These are phyloP conservation scores for Notospermus geniculatus DNA, from an alignment of 1,140 invertebrate species.

Conservation along the genomic window DNA sequence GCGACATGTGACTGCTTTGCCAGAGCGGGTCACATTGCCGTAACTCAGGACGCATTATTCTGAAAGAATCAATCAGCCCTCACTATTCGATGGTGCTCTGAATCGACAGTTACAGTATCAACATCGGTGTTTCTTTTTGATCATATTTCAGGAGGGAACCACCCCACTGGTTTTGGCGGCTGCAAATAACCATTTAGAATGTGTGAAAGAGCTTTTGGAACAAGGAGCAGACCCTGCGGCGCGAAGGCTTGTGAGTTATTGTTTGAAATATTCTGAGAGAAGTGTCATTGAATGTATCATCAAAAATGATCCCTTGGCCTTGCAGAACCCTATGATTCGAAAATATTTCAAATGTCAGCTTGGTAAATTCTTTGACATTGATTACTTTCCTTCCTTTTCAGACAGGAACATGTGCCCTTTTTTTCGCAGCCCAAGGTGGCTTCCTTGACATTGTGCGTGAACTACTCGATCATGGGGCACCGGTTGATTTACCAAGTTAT, in stretches of 20 bases:
- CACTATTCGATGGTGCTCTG: too few species aligned
- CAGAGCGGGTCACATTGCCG: too few species aligned
- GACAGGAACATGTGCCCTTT: conserved; percentile 87
- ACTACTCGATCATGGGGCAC: conserved; percentile 73
- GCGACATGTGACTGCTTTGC: too few species aligned
- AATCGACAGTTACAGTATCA: too few species aligned
- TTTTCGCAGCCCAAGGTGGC: conserved; percentile 88
- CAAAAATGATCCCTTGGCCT: not conserved
- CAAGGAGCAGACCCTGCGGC: conserved; percentile 84
- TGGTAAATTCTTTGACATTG: not conserved
- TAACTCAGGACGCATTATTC: too few species aligned
- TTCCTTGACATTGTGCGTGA: conserved; percentile 77
- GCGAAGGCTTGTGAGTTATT: conserved; percentile 69
- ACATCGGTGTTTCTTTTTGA: too few species aligned
- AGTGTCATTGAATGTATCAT: not conserved
- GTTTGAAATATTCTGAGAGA: too few species aligned
- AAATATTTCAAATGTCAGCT: not conserved
- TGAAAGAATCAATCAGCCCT: too few species aligned
- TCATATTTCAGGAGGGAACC: conserved; percentile 75
- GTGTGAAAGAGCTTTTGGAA: conserved; percentile 79
- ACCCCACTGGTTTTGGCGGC: conserved; percentile 86
- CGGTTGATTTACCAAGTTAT: conserved; percentile 76
- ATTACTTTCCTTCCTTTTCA: conserved; percentile 49
- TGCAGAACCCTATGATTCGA: not conserved
- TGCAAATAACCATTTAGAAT: conserved; percentile 82